Evolutionary conservation across 2,888 invertebrate genomes (phyloP).

Genomic region (Acholoe squamosa): DNA sequence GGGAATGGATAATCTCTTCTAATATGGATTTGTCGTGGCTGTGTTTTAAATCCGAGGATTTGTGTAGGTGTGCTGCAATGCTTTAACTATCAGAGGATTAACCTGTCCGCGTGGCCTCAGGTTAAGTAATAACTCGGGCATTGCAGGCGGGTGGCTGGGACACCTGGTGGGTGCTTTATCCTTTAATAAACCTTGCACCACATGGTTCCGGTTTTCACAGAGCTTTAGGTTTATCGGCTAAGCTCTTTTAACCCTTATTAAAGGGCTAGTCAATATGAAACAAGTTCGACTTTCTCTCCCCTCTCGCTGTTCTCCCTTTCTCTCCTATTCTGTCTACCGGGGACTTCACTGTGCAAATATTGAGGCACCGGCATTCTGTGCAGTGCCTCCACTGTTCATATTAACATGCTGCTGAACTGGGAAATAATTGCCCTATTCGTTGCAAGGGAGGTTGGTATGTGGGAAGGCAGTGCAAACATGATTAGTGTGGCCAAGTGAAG

Average conservation of each 20-base stretch:
- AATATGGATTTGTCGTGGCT: not conserved
- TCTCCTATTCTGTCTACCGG: not conserved
- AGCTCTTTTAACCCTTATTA: slow-evolving; percentile 42
- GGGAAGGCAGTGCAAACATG: slow-evolving; percentile 35
- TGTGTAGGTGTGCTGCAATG: not conserved
- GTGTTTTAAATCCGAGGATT: not conserved
- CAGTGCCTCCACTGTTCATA: not conserved
- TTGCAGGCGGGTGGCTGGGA: not conserved
- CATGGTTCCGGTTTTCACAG: slow-evolving; percentile 20
- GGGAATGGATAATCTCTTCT: no score
- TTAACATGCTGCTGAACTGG: slow-evolving; percentile 20
- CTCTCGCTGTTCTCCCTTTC: no score
- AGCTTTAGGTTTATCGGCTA: slow-evolving; percentile 47
- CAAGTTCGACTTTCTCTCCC: not conserved
- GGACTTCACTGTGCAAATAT: not conserved
- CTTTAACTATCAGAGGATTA: not conserved
- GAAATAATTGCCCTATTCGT: slow-evolving; percentile 35
- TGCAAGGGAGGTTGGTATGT: not conserved
- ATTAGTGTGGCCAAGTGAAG: slow-evolving; percentile 23
- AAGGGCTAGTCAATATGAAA: not conserved
- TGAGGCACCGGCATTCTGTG: not conserved
- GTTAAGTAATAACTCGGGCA: slow-evolving; percentile 19
- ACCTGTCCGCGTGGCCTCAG: not conserved
- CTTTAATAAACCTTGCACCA: slow-evolving; percentile 26
- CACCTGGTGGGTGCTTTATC: slow-evolving; percentile 5